phyloP scores from a whole-genome alignment of 1,140 invertebrate species.

The Bombus pascuorum region DNA sequence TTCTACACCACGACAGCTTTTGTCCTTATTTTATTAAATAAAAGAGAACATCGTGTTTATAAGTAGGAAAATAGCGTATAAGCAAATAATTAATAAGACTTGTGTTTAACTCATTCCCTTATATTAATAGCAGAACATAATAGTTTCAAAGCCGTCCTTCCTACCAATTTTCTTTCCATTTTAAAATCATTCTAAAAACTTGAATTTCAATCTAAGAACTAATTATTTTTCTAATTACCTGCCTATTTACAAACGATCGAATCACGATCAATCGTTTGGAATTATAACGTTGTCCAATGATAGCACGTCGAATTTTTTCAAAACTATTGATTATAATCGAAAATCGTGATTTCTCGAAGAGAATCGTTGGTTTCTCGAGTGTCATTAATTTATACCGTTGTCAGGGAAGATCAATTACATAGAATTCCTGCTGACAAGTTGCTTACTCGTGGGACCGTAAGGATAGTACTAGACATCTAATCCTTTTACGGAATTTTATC shows the following conservation, averaged over 20 bases:
- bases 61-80: too few species aligned
- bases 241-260: not conserved
- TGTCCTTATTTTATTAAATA: not conserved
- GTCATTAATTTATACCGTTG: constrained; percentile 35
- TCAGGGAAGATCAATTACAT: constrained; percentile 46
- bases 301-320: not conserved
- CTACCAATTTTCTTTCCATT: not conserved
- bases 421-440: constrained; percentile 36
- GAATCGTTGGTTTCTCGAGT: not conserved
- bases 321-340: too few species aligned
- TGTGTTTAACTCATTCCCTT: not conserved
- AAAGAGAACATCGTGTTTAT: not conserved
- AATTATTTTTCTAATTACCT: not conserved
- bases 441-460: constrained; percentile 6
- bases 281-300: too few species aligned
- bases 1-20: not conserved
- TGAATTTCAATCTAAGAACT: not conserved
- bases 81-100: not conserved
- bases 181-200: not conserved
- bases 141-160: too few species aligned
- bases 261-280: too few species aligned
- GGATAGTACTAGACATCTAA: constrained; percentile 14
- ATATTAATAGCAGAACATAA: too few species aligned
- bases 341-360: constrained; percentile 32
- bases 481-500: constrained; percentile 27